Base-by-base conservation (phyloP, 2,888 invertebrate genomes). In the Andrena flavipes region DNA sequence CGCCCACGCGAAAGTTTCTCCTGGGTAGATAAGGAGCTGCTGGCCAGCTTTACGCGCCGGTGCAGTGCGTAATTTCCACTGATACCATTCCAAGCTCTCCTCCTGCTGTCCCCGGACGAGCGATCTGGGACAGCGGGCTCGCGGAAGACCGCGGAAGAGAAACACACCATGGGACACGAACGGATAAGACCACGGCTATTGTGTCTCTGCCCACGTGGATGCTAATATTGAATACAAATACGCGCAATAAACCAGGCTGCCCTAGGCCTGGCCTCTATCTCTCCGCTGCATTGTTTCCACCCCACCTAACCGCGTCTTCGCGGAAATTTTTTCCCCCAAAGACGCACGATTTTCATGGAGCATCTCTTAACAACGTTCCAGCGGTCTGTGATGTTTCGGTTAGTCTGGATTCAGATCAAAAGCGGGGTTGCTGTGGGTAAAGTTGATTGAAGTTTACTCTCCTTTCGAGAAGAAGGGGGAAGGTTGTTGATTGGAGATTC, bases 141-240 rank as follows among this genome's bases (percentile, higher is more conserved):
- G 42, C 59, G 71, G 59, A 77, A 71, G 65, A 82, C 74, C 75
- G 20, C 80, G 76, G 77, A 83, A 82, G 82, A 80, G 80, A 84
- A 85, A 82, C 68, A 78, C 75, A 64, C 59, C 59, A 59, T 72
- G 84, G 86, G 84, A 89, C 85, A 89, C 72, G 75, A 72, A 68
- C 73, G 88, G 89, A 88, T 88, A 89, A 88, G 88, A 82, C 71
- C 83, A 80, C 79, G 84, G 86, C 91, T 85, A 91, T 92, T 92
- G 91, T 91, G 89, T 91, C 88, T 88, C 90, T 88, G 87, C 92
- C 91, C 91, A 92, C 92, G 91, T 91, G 86, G 89, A 90, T 89
- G 88, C 88, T 91, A 91, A 91, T 91, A 90, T 91, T 88, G 86
- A 89, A 88, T 88, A 87, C 89, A 88, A 89, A 89, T 91, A 89